Evolutionary conservation across 2,888 invertebrate species (phyloP).

Genomic region (Lagria hirta): DNA sequence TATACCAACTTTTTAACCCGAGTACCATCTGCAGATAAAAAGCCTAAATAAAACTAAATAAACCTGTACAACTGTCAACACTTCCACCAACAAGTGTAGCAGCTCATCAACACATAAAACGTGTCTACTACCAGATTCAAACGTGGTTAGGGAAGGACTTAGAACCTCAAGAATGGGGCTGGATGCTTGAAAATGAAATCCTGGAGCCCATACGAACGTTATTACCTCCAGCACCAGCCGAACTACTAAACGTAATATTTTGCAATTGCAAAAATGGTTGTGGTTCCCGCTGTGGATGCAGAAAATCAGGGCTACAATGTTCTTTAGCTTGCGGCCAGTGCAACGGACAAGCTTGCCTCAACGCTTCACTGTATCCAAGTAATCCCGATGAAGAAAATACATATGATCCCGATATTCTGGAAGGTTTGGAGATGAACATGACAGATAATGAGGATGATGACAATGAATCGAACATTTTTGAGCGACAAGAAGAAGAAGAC

Average conservation of each 20-base stretch:
- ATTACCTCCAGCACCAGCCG: conserved; percentile 41
- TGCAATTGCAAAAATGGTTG: conserved; percentile 31
- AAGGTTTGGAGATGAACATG: conserved; percentile 26
- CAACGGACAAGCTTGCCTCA: conserved; percentile 28
- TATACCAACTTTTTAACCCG: too few species aligned
- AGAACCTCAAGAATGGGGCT: conserved; percentile 33
- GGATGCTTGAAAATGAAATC: conserved; percentile 37
- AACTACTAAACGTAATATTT: conserved; percentile 35
- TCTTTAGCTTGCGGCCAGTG: conserved; percentile 33
- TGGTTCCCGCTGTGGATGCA: conserved; percentile 11
- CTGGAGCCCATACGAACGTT: conserved; percentile 41
- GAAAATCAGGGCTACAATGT: conserved; percentile 39
- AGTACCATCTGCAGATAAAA: too few species aligned
- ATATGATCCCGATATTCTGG: conserved; percentile 23
- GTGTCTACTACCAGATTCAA: conserved; percentile 36
- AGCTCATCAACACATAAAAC: conserved; percentile 42
- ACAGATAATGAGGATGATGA: too few species aligned
- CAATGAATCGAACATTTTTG: too few species aligned
- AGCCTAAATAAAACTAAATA: conserved; percentile 44
- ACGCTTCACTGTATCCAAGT: conserved; percentile 21
- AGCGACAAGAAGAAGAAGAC: too few species aligned
- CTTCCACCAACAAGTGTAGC: conserved; percentile 46
- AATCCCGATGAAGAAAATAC: conserved; percentile 16
- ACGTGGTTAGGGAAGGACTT: conserved; percentile 36
- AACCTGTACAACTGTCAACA: conserved; percentile 43